Conservation (phyloP, 2,888 invertebrate genomes). For the Bellardia bayeri region DNA sequence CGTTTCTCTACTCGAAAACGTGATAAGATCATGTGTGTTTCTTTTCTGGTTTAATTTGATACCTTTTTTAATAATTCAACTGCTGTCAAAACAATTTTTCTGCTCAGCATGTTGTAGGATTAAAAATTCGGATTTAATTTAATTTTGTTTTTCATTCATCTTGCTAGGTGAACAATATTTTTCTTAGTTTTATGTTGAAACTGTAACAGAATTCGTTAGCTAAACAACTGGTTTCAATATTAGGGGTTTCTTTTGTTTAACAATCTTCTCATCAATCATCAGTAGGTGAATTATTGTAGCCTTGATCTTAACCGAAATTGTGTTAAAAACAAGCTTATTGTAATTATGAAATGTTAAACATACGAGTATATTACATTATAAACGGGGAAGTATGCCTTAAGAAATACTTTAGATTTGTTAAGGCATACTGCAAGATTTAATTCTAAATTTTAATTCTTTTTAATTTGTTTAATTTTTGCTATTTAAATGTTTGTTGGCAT, state of each 20-base stretch:
- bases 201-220: background rate
- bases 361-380: background rate
- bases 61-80: background rate
- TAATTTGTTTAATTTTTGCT: background rate
- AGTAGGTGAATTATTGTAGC: constrained; percentile 39
- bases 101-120: constrained; percentile 20
- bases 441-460: background rate
- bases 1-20: background rate
- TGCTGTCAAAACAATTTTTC: constrained; percentile 60
- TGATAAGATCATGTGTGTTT: constrained; percentile 24
- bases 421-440: no score
- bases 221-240: constrained; percentile 30
- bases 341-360: constrained; percentile 15
- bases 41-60: constrained; percentile 3
- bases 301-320: constrained; percentile 65
- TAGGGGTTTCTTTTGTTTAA: background rate
- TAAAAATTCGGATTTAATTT: background rate
- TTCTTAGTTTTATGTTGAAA: constrained; percentile 4
- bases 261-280: constrained; percentile 34
- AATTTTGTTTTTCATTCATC: constrained; percentile 14
- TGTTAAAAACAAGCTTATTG: constrained; percentile 50
- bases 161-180: background rate
- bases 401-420: background rate
- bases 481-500: background rate
- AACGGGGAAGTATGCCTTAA: constrained; percentile 12